Evolutionary conservation across 2,113 vertebrate genomes (phyloP), one percentile per base, ranked within the genome.

Genomic region (Maccullochella peelii): DNA sequence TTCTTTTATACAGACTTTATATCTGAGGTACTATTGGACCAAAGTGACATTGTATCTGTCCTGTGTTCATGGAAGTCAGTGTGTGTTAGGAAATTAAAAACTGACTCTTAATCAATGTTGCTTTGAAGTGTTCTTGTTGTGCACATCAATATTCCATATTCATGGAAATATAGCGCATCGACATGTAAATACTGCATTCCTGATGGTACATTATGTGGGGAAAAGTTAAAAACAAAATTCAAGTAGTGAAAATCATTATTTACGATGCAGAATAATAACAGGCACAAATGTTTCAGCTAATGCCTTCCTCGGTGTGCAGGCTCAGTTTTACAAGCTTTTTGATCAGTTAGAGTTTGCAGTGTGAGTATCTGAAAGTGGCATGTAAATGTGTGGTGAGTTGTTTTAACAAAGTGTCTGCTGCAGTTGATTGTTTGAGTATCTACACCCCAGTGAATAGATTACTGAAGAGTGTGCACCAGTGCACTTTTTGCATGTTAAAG

Each of bases 21-120:
- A 88, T 85, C 50, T 1, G 65, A 83, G 76, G 73, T 89, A 89
- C 82, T 85, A 65, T 79, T 83, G 80, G 86, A 93, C 87, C 87
- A 90, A 91, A 91, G 85, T 87, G 63, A 77, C 85, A 86, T 73
- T 59, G 69, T 92, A 54, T 85, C 25, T 88, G 77, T 89, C 78
- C 23, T 75, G 77, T 92, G 84, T 87, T 88, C 74, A 84, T 89
- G 44, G 27, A 88, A 71, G 54, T 79, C 57, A 36, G 1, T 75
- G 44, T 76, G 79, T 81, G 70, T 83, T 57, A 52, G 55, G 5
- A 71, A 76, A 87, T 79, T 38, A 79, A 87, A 87, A 77, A 65
- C 20, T 9, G 30, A 73, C 27, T 73, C 27, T 54, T 65, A 65
- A 79, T 44, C 33, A 27, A 5, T 3, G 14, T 55, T 86, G 27